Evolutionary conservation across 2,113 vertebrate genomes (phyloP).

Genomic region (Hirundichthys speculiger): DNA sequence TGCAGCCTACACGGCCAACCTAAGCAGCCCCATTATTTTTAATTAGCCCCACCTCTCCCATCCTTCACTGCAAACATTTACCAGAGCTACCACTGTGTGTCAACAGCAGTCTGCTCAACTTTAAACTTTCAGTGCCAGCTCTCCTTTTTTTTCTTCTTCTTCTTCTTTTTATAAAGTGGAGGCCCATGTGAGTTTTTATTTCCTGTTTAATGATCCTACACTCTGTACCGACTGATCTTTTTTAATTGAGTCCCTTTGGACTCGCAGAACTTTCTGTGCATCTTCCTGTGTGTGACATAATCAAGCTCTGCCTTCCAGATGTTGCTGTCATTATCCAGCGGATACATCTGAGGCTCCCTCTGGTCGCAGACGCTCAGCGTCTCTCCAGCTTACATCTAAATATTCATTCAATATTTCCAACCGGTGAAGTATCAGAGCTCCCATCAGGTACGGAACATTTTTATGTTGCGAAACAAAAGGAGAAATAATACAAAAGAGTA

Average conservation of each 20-base stretch:
- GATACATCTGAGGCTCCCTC: slow-evolving; percentile 11
- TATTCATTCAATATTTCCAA: slow-evolving; percentile 41
- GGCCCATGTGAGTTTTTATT: slow-evolving; percentile 32
- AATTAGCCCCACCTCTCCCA: too few species aligned
- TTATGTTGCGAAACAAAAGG: too few species aligned
- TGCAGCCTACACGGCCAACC: too few species aligned
- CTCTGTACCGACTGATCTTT: slow-evolving; percentile 49
- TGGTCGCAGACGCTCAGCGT: slow-evolving; percentile 2
- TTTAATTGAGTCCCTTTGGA: slow-evolving; percentile 74
- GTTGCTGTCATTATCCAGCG: slow-evolving; percentile 6
- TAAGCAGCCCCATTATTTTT: too few species aligned
- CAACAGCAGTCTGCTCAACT: too few species aligned
- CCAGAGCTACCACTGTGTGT: too few species aligned
- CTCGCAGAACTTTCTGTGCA: slow-evolving; percentile 26
- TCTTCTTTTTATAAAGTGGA: background rate
- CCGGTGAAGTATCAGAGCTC: too few species aligned
- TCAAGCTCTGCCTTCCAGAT: slow-evolving; percentile 5
- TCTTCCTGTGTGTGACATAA: slow-evolving; percentile 42
- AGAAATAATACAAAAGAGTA: too few species aligned
- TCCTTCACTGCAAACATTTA: too few species aligned
- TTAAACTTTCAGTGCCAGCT: too few species aligned
- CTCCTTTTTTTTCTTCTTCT: too few species aligned
- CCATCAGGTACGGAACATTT: background rate
- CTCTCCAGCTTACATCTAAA: slow-evolving; percentile 8
- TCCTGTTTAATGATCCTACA: slow-evolving; percentile 58